Conservation (phyloP, 1,140 invertebrate genomes). For the Brachionus sp. region DNA sequence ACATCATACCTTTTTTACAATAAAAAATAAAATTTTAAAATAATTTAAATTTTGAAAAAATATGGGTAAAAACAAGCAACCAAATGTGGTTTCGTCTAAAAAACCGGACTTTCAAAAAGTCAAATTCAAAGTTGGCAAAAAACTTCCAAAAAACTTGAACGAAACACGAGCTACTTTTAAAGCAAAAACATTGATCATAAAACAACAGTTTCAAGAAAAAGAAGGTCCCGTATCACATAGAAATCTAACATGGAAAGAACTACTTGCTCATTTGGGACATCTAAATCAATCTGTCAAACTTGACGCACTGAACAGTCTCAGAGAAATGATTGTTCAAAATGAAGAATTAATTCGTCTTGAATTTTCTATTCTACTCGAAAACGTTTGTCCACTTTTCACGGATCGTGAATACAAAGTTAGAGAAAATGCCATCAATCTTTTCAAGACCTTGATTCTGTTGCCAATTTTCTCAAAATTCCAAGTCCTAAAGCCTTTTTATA, state of each 20-base stretch:
- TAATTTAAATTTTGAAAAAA: neutral
- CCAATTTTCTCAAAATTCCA: conserved; percentile 58
- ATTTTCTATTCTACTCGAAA: conserved; percentile 68
- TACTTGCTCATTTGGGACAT: conserved; percentile 71
- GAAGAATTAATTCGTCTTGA: conserved; percentile 63
- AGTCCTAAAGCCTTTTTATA: conserved; percentile 65
- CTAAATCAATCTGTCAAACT: conserved; percentile 70
- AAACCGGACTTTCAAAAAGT: conserved; percentile 61
- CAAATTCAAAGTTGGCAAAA: conserved; percentile 63
- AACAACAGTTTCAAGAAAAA: conserved; percentile 70
- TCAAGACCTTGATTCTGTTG: conserved; percentile 64
- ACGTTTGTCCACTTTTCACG: conserved; percentile 67
- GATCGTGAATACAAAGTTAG: conserved; percentile 71
- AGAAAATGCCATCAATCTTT: conserved; percentile 67
- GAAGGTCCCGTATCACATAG: conserved; percentile 57
- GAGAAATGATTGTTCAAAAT: conserved; percentile 66
- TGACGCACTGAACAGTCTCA: conserved; percentile 69
- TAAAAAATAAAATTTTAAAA: neutral
- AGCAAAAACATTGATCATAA: conserved; percentile 76
- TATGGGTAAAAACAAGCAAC: conserved; percentile 14
- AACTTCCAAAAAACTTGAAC: conserved; percentile 68
- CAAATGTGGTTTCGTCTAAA: conserved; percentile 47
- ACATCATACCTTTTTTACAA: neutral
- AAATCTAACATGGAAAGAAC: conserved; percentile 63
- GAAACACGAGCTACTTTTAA: conserved; percentile 80